Evolutionary conservation across 2,888 invertebrate species (phyloP), one percentile per base, ranked within the genome.

Genomic region (Melolontha melolontha): DNA sequence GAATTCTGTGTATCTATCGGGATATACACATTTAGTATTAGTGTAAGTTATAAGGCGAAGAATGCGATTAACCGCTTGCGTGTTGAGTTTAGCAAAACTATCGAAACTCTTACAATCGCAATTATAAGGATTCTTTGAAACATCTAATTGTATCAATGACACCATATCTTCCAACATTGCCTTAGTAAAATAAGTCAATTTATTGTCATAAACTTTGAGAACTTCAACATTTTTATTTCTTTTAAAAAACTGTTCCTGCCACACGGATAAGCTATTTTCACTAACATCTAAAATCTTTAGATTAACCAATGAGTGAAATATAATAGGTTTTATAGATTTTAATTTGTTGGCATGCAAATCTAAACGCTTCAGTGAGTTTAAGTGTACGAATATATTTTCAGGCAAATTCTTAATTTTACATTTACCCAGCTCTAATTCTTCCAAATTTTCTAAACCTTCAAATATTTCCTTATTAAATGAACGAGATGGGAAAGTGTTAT

Each of bases 91-190:
- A 7, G 47, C 40, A 11, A 85, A 82, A 51, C 79, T 79, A 73
- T 83, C 83, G 83, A 86, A 85, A 0, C 83, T 79, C 42, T 75
- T 80, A 70, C 88, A 89, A 70, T 87, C 86, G 73, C 89, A 89
- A 17, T 83, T 81, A 70, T 88, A 86, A 1, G 87, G 83, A 77
- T 89, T 89, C 34, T 85, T 80, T 77, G 83, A 82, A 5, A 89
- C 70, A 68, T 87, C 83, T 22, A 89, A 80, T 51, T 81, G 76
- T 1, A 82, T 73, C 8, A 88, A 77, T 70, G 83, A 84, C 39
- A 79, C 79, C 39, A 88, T 85, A 76, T 89, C 89, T 73, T 85
- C 79, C 57, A 88, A 80, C 88, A 89, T 88, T n/a, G 84, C 84
- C 8, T 83, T 69, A 11, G 86, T 86, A 29, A 89, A 84, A 72